These are phyloP conservation scores for Microtus oregoni DNA, from an alignment of 2,113 vertebrate genomes.

Conservation along the genomic window DNA sequence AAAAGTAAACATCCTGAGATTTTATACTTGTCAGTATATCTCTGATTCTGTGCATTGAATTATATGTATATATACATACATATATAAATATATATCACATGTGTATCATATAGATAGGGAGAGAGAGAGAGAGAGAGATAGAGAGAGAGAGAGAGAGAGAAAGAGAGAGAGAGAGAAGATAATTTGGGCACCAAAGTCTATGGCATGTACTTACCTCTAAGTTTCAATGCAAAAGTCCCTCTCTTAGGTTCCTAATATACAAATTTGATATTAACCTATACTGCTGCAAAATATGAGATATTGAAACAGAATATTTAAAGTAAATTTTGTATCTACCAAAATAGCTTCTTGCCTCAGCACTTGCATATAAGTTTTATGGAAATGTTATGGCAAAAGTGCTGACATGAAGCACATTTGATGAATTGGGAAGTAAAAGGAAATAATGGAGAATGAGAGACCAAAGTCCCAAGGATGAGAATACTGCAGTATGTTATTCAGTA, in stretches of 20 bases:
- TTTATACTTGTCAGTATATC: not conserved
- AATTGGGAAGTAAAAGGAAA: not conserved
- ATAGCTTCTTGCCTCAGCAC: not conserved
- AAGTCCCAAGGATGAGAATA: not conserved
- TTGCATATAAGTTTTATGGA: conserved; percentile 32
- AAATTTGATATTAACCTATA: conserved; percentile 20
- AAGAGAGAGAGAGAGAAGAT: not conserved
- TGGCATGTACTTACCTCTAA: not conserved
- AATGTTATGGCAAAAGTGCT: not conserved
- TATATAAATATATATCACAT: too few species aligned
- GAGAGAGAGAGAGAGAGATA: too few species aligned
- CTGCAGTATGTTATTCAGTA: not conserved
- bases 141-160: too few species aligned
- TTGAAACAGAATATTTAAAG: not conserved
- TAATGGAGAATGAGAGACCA: not conserved
- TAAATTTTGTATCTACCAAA: conserved; percentile 4
- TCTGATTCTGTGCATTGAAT: conserved; percentile 18
- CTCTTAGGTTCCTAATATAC: conserved; percentile 19
- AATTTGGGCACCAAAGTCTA: conserved; percentile 16
- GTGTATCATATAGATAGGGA: too few species aligned
- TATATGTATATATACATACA: too few species aligned
- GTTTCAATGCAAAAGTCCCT: not conserved
- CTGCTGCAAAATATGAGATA: not conserved
- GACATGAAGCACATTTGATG: not conserved
- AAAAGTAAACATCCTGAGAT: conserved; percentile 43